phyloP scores from a whole-genome alignment of 2,888 invertebrate genomes.

The Aleiodes alternator region DNA sequence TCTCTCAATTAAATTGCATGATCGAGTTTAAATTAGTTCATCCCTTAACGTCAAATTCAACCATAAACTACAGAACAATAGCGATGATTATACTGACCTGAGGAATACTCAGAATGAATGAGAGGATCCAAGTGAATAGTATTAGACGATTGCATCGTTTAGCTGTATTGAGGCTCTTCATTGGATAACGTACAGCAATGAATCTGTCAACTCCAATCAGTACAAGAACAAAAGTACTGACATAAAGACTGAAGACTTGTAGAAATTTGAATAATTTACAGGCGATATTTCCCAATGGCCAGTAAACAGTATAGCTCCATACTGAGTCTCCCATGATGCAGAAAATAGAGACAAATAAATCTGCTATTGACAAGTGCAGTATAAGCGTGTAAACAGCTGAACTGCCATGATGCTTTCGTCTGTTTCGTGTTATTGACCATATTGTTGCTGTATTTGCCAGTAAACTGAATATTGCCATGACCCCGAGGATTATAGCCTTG shows the following conservation, averaged over 20 bases:
- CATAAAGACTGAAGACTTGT: conserved; percentile 88
- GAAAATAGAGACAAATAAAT: conserved; percentile 87
- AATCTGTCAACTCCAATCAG: conserved; percentile 89
- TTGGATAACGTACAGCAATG: conserved; percentile 88
- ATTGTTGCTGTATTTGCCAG: conserved; percentile 87
- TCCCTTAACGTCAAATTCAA: background rate
- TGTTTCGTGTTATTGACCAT: conserved; percentile 83
- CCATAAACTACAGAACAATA: background rate
- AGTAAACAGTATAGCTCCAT: conserved; percentile 88
- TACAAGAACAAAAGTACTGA: conserved; percentile 89
- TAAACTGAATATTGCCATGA: conserved; percentile 85
- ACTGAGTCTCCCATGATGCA: conserved; percentile 88
- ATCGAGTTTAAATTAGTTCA: no score
- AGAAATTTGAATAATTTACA: conserved; percentile 89
- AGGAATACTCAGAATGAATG: conserved; percentile 85
- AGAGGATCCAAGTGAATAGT: conserved; percentile 83
- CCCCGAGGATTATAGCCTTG: conserved; percentile 81
- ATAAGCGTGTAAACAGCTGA: conserved; percentile 87
- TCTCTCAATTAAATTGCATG: no score
- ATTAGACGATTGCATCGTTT: conserved; percentile 83
- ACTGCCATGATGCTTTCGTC: conserved; percentile 80
- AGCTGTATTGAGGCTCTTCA: conserved; percentile 80
- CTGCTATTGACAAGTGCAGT: conserved; percentile 88
- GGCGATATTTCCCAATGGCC: conserved; percentile 85
- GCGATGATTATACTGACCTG: conserved; percentile 81